phyloP scores from a whole-genome alignment of 2,888 invertebrate genomes.

The Cheilosia vernalis region DNA sequence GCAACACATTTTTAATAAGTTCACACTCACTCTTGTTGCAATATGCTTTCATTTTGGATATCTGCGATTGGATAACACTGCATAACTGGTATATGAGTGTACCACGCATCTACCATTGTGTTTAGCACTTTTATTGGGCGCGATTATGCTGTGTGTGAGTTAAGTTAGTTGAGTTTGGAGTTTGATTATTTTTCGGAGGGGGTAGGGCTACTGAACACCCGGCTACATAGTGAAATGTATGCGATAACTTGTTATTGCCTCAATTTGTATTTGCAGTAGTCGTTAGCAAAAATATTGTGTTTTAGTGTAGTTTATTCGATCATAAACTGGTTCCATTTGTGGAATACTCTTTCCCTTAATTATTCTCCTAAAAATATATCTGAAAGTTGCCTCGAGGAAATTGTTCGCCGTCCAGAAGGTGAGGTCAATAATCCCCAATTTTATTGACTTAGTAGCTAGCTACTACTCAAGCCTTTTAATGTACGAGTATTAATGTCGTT shows the following conservation, averaged over 20 bases:
- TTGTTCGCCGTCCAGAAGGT: too few relatives aligned
- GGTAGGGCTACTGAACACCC: background rate
- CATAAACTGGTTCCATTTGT: background rate
- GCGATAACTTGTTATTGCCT: constrained; percentile 22
- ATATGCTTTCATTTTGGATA: constrained; percentile 34
- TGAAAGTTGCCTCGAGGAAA: background rate
- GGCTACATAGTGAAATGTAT: constrained; percentile 7
- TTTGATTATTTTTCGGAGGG: background rate
- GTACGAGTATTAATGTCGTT: background rate
- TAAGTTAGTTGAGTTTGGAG: constrained; percentile 1
- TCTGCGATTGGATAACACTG: constrained; percentile 28
- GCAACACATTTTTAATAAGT: constrained; percentile 10
- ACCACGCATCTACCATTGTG: background rate
- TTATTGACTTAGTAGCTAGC: background rate
- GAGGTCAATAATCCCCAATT: background rate
- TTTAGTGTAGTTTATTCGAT: background rate
- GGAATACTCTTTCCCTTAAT: background rate
- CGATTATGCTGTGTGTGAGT: constrained; percentile 2
- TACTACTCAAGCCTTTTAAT: too few relatives aligned
- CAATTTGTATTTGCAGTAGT: background rate
- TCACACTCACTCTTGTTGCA: constrained; percentile 27
- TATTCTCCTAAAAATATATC: background rate
- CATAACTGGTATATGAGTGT: constrained; percentile 27
- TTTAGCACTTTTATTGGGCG: constrained; percentile 25
- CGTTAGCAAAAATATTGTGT: background rate